These are phyloP conservation scores for Melanotaenia maccullochi DNA, from an alignment of 2,797 vertebrate species.

Conservation along the genomic window DNA sequence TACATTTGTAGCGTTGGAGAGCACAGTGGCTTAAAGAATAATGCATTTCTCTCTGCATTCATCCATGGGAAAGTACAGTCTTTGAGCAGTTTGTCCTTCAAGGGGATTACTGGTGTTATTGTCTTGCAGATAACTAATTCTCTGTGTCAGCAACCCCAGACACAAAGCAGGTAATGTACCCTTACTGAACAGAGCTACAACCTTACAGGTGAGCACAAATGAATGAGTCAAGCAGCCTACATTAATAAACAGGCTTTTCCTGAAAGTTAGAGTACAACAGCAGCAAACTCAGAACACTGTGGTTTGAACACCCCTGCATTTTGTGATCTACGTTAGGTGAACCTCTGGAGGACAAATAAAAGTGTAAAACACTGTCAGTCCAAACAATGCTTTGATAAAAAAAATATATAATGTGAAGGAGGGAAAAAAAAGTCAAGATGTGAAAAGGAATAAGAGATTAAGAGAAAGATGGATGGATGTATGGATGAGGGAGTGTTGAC, in stretches of 20 bases:
- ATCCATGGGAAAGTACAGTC: not conserved
- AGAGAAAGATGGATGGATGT: no score
- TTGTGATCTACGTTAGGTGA: no score
- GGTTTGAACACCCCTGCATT: no score
- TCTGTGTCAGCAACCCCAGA: conserved; percentile 17
- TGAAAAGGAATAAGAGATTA: no score
- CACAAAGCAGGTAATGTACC: conserved; percentile 16
- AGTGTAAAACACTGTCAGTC: no score
- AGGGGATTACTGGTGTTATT: conserved; percentile 33
- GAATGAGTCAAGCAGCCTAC: not conserved
- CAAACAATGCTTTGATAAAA: no score
- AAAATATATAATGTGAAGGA: no score
- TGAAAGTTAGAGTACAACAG: no score
- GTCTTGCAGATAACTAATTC: conserved; percentile 17
- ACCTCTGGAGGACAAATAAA: no score
- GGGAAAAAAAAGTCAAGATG: no score
- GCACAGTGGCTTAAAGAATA: not conserved
- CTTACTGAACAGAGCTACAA: not conserved
- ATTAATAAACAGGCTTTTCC: not conserved
- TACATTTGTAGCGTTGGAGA: conserved; percentile 8
- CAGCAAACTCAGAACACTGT: no score
- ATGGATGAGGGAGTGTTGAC: no score
- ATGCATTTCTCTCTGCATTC: conserved; percentile 9
- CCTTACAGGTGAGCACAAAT: not conserved
- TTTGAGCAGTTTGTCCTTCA: conserved; percentile 23